Conservation (phyloP, 2,797 vertebrate species). For the Anolis apletophallus region DNA sequence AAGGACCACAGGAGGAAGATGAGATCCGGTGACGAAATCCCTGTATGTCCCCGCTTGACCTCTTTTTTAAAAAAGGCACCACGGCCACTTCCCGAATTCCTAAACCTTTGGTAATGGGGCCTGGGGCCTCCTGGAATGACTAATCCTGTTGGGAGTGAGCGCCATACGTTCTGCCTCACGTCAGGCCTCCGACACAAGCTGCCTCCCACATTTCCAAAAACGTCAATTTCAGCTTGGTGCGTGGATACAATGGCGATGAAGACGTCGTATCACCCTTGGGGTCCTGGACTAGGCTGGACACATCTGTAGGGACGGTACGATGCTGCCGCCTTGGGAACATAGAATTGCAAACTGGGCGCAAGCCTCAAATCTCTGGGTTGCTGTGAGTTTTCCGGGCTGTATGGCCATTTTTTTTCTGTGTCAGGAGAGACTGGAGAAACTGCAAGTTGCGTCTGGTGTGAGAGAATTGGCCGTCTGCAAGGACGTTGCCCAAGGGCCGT, state of each 20-base stretch:
- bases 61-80: not conserved
- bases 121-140: slow-evolving; percentile 16
- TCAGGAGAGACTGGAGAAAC: no score
- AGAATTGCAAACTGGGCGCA: no score
- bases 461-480: no score
- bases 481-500: no score
- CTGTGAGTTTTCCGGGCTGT: no score
- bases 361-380: no score
- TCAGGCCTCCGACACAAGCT: no score
- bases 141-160: slow-evolving; percentile 7
- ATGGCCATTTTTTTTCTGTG: no score
- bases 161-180: not conserved
- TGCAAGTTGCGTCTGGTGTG: no score
- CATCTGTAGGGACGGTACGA: not conserved
- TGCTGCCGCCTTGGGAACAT: no score
- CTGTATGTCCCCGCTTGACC: slow-evolving; percentile 17
- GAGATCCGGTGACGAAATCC: not conserved
- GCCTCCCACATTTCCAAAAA: not conserved
- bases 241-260: not conserved
- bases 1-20: not conserved
- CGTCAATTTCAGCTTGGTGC: not conserved
- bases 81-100: slow-evolving; percentile 24
- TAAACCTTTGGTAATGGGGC: slow-evolving; percentile 33
- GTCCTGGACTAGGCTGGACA: not conserved
- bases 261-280: not conserved